Conservation (phyloP, 1,140 invertebrate species). For the Drosophila malerkotliana region DNA sequence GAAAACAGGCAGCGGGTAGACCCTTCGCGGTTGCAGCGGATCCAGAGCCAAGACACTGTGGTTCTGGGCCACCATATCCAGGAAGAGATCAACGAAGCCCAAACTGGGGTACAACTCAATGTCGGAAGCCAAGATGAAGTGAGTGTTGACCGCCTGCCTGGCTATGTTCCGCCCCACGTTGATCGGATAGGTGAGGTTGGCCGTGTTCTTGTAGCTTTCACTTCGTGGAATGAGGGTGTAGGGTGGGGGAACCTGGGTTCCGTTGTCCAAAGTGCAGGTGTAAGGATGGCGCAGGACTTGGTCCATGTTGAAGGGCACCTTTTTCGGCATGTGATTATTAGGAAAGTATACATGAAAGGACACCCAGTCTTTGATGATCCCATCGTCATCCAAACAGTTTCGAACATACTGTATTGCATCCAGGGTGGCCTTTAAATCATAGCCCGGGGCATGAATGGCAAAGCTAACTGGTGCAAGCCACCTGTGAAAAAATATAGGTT, state of each 20-base stretch:
- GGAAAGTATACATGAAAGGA: constrained; percentile 95
- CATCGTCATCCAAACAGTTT: constrained; percentile 87
- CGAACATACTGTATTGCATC: constrained; percentile 88
- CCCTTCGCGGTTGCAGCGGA: constrained; percentile 24
- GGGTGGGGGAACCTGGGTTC: constrained; percentile 84
- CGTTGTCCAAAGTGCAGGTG: constrained; percentile 85
- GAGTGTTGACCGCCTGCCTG: constrained; percentile 90
- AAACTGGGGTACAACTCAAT: constrained; percentile 94
- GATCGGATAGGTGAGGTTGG: constrained; percentile 92
- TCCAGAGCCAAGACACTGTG: constrained; percentile 84
- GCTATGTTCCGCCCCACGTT: constrained; percentile 95
- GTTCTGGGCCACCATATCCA: constrained; percentile 91
- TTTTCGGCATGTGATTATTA: constrained; percentile 90
- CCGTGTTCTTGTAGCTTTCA: constrained; percentile 90
- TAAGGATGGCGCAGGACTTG: constrained; percentile 86
- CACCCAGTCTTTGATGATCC: constrained; percentile 89
- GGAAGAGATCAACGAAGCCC: constrained; percentile 89
- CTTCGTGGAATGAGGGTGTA: constrained; percentile 86
- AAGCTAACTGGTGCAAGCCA: constrained; percentile 89
- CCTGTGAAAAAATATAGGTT: constrained; percentile 69
- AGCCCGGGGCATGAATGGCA: constrained; percentile 90
- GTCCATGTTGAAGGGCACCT: constrained; percentile 86
- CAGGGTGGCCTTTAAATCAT: constrained; percentile 87
- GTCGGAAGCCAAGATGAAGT: constrained; percentile 93
- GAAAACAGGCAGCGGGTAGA: constrained; percentile 73